Base-by-base conservation (phyloP, 1,140 invertebrate species). In the Diachasma alloeum region DNA sequence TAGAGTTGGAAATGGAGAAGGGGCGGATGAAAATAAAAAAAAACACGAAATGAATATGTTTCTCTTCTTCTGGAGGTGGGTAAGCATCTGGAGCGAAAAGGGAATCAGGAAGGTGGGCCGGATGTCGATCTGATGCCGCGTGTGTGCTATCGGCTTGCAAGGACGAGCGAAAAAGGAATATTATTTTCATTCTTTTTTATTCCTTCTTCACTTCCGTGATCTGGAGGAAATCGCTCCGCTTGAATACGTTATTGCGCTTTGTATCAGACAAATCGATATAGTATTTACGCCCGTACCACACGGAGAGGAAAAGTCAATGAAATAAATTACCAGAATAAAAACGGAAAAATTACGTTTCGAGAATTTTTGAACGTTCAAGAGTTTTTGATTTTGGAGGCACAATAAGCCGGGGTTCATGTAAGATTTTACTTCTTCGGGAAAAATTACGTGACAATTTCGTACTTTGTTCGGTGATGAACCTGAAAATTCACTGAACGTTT, bases 1-100 rank as follows among this genome's bases (percentile, higher is more conserved):
- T 0, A 9, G 59, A 70, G 78, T 73, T 80, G 79, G 77, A 78
- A 15, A 42, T 72, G 36, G 67, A 42, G 17, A 6, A 26, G 26
- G 63, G 24, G 22, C 4, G 63, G 15, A 31, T n/a, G 26, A 67
- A 19, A 26, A 67, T 67, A 67, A 31, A 67, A 48, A 72, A 72
- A 48, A 44, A 44, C 13, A 24, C 8, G 39, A 53, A 72, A 63
- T 63, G 59, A 63, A 63, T 31, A 31, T 26, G 22, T 63, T 63
- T 9, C 42, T 24, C 19, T 39, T 31, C 31, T 31, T 31, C 31
- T 31, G 31, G 37, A n/a, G 17, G 39, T 6, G 31, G 67, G 22
- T 72, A 26, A 63, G 59, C 59, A 63, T 63, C 59, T 63, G 59
- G 59, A 63, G 59, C 69, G 69, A 72, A 48, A 48, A 26, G 39